Percentiles rank a stretch among this genome's conserved stretches.
Evolutionary conservation across 2,113 vertebrate species (phyloP).

Genomic region (Ceuthmochares aereus): DNA sequence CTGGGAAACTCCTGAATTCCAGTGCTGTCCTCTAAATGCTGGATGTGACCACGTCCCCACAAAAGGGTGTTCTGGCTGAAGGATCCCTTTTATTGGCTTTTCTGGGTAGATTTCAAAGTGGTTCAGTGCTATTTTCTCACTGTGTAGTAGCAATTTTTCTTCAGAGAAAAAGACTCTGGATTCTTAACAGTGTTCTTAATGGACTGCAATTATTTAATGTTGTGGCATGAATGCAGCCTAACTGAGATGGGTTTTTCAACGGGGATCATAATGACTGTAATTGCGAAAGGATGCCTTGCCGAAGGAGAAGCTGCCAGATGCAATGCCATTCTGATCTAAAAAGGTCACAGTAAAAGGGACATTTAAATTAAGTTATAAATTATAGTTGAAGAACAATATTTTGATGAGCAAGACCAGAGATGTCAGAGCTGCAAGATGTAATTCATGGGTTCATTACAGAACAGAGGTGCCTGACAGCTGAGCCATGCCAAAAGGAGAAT

Average conservation of each 20-base stretch:
- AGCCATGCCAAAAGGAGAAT: constrained; percentile 80
- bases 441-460: constrained; percentile 85
- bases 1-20: background rate
- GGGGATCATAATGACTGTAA: constrained; percentile 68
- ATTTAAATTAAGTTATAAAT: constrained; percentile 86
- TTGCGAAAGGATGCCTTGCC: constrained; percentile 71
- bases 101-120: background rate
- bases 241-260: constrained; percentile 40
- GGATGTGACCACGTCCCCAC: background rate
- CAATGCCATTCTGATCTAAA: constrained; percentile 68
- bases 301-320: constrained; percentile 69
- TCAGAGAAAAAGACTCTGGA: background rate
- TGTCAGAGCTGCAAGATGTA: constrained; percentile 81
- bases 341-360: constrained; percentile 81
- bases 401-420: constrained; percentile 81
- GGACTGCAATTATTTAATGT: constrained; percentile 64
- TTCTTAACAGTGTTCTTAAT: constrained; percentile 33
- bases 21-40: fast-evolving
- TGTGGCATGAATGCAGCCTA: background rate
- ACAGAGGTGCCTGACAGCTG: constrained; percentile 82
- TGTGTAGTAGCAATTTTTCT: background rate
- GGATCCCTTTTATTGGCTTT: background rate
- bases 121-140: background rate
- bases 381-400: constrained; percentile 84
- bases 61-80: fast-evolving